These are phyloP conservation scores for Lutraria lutraria DNA, from an alignment of 2,888 invertebrate genomes.

Conservation along the genomic window DNA sequence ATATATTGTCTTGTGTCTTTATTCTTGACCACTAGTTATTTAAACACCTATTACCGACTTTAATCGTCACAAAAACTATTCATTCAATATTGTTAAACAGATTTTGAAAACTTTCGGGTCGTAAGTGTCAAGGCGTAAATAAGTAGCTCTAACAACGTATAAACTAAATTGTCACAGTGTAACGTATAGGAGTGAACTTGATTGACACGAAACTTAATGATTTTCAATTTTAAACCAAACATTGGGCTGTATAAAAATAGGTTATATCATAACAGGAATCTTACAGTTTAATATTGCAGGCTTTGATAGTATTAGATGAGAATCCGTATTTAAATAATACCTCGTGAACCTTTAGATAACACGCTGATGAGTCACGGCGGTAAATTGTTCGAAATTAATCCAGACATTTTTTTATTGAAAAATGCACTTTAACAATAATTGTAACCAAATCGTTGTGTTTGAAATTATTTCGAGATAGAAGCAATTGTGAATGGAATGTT, in stretches of 20 bases:
- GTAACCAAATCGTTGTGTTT: not conserved
- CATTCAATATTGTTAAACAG: constrained; percentile 18
- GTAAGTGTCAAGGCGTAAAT: not conserved
- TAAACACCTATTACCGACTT: constrained; percentile 1
- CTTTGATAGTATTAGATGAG: not conserved
- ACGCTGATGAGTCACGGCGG: constrained; percentile 6
- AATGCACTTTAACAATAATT: not conserved
- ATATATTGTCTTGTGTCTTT: not conserved
- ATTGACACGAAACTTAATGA: constrained; percentile 20
- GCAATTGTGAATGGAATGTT: too few species aligned
- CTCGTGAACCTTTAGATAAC: constrained; percentile 16
- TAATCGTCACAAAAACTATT: constrained; percentile 13
- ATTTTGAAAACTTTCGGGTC: constrained; percentile 6
- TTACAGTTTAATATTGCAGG: constrained; percentile 1
- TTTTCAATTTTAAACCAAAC: constrained; percentile 27
- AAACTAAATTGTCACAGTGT: not conserved
- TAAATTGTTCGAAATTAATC: constrained; percentile 29
- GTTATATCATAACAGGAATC: constrained; percentile 1
- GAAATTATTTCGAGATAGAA: not conserved
- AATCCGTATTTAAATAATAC: constrained; percentile 21
- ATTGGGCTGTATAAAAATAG: not conserved
- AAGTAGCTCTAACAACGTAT: not conserved
- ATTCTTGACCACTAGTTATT: constrained; percentile 6
- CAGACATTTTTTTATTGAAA: not conserved
- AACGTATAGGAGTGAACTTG: not conserved